phyloP scores from a whole-genome alignment of 2,797 vertebrate genomes.

The Leucoraja ocellata region DNA sequence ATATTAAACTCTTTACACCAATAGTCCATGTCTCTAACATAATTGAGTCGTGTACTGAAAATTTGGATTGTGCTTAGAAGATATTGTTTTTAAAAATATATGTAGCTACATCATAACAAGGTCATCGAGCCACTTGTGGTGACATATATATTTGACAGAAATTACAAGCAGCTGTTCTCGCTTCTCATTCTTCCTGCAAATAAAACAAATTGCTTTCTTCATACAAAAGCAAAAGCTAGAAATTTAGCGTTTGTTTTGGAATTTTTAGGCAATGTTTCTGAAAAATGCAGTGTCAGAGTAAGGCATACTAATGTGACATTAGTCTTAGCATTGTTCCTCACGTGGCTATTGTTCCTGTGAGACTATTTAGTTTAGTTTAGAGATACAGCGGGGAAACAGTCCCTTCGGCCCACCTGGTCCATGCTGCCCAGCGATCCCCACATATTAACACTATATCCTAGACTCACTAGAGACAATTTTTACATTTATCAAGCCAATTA shows the following conservation, averaged over 20 bases:
- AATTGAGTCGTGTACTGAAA: not conserved
- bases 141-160: not conserved
- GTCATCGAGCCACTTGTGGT: not conserved
- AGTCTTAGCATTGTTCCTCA: not conserved
- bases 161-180: not conserved
- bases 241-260: not conserved
- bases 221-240: too few relatives aligned
- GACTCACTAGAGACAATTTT: too few relatives aligned
- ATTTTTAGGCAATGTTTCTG: not conserved
- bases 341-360: not conserved
- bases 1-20: not conserved
- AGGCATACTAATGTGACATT: not conserved
- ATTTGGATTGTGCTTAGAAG: not conserved
- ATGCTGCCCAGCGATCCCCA: too few relatives aligned
- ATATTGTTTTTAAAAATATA: not conserved
- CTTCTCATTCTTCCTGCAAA: not conserved
- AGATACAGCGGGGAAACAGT: too few relatives aligned
- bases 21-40: not conserved
- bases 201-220: not conserved
- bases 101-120: not conserved
- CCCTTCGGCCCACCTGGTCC: too few relatives aligned
- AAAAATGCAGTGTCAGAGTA: not conserved
- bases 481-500: too few relatives aligned
- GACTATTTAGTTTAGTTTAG: too few relatives aligned
- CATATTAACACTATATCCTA: too few relatives aligned